phyloP scores from a whole-genome alignment of 2,797 vertebrate species.

The Coregonus sp. region DNA sequence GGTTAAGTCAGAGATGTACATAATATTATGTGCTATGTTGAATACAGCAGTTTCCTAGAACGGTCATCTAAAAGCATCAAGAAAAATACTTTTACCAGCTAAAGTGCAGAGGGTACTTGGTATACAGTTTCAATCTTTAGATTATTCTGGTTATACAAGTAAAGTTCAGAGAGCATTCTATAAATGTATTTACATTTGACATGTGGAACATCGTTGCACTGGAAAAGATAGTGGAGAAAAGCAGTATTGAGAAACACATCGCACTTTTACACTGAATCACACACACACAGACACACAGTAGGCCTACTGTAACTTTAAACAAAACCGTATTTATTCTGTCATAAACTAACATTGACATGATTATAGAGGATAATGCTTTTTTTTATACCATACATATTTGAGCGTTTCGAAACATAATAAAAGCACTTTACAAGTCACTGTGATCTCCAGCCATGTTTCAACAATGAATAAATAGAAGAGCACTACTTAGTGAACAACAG shows the following conservation, averaged over 20 bases:
- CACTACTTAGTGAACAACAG: neutral
- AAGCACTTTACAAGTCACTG: neutral
- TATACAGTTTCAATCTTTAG: neutral
- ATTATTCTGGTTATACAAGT: neutral
- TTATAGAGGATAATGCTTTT: neutral
- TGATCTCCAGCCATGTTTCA: neutral
- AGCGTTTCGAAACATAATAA: neutral
- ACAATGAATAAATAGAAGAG: neutral
- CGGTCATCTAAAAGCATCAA: neutral
- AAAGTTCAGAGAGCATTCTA: neutral
- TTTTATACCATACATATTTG: neutral
- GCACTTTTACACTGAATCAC: neutral
- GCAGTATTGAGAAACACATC: neutral
- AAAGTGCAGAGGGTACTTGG: neutral
- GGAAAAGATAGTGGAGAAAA: neutral
- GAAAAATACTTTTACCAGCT: neutral
- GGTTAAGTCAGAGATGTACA: neutral
- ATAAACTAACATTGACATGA: too few species aligned
- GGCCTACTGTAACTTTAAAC: neutral
- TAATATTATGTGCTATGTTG: neutral
- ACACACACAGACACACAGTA: neutral
- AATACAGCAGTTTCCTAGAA: neutral
- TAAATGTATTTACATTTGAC: neutral
- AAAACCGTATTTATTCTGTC: neutral
- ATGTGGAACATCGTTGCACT: neutral